phyloP scores from a whole-genome alignment of 2,113 vertebrate species.

The Eretmochelys imbricata region DNA sequence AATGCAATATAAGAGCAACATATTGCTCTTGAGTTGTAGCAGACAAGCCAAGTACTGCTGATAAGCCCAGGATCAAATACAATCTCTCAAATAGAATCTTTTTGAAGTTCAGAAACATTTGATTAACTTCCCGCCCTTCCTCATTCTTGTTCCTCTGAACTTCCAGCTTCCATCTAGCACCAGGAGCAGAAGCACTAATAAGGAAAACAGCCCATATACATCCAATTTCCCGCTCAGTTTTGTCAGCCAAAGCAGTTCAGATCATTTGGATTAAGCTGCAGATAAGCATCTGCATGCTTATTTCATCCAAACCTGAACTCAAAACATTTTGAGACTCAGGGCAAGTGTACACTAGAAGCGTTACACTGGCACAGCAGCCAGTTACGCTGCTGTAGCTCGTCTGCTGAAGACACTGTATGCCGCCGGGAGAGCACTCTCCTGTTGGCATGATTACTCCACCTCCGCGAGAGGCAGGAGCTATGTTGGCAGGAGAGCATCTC shows the following conservation, averaged over 20 bases:
- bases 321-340: background rate
- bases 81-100: background rate
- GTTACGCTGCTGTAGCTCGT: too few species aligned
- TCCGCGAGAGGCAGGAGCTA: too few species aligned
- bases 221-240: background rate
- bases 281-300: background rate
- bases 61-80: background rate
- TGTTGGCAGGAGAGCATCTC: too few species aligned
- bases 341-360: too few species aligned
- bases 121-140: background rate
- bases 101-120: conserved; percentile 29
- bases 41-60: background rate
- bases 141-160: background rate
- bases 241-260: background rate
- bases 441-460: too few species aligned
- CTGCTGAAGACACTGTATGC: too few species aligned
- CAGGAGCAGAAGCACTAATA: background rate
- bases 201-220: background rate
- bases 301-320: background rate
- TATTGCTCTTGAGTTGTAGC: background rate
- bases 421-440: too few species aligned
- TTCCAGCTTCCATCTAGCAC: background rate
- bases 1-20: background rate
- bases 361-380: too few species aligned
- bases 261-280: background rate